Evolutionary conservation across 2,888 invertebrate genomes (phyloP).

Genomic region (Meliscaeva auricollis): DNA sequence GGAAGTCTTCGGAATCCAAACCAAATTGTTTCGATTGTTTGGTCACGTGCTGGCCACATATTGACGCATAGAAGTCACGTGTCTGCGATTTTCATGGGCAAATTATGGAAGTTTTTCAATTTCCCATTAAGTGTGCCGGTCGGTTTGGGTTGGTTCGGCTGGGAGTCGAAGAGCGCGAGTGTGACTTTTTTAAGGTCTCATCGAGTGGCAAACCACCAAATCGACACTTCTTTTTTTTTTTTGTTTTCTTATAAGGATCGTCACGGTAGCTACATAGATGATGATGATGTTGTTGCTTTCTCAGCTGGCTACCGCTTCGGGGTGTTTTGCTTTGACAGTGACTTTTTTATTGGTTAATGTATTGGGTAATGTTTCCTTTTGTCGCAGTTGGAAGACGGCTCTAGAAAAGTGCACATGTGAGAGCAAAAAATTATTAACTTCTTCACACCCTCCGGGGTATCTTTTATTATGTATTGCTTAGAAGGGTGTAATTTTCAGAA

Average conservation of each 20-base stretch:
- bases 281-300: constrained; percentile 58
- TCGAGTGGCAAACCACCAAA: constrained; percentile 73
- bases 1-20: constrained; percentile 69
- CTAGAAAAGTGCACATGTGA: constrained; percentile 26
- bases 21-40: constrained; percentile 75
- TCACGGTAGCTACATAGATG: constrained; percentile 56
- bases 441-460: constrained; percentile 57
- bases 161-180: not conserved
- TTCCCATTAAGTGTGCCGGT: constrained; percentile 57
- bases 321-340: constrained; percentile 59
- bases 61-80: constrained; percentile 64
- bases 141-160: not conserved
- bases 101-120: constrained; percentile 75
- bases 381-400: constrained; percentile 33
- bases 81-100: constrained; percentile 68
- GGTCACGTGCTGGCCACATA: constrained; percentile 73
- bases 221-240: constrained; percentile 65
- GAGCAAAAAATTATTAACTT: constrained; percentile 44
- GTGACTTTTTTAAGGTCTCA: constrained; percentile 62
- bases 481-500: constrained; percentile 29
- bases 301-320: constrained; percentile 52
- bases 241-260: constrained; percentile 46
- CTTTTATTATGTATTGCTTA: not conserved
- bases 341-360: constrained; percentile 62
- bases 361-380: constrained; percentile 73